Evolutionary conservation across 2,113 vertebrate species (phyloP).

Genomic region (Gambusia holbrooki): DNA sequence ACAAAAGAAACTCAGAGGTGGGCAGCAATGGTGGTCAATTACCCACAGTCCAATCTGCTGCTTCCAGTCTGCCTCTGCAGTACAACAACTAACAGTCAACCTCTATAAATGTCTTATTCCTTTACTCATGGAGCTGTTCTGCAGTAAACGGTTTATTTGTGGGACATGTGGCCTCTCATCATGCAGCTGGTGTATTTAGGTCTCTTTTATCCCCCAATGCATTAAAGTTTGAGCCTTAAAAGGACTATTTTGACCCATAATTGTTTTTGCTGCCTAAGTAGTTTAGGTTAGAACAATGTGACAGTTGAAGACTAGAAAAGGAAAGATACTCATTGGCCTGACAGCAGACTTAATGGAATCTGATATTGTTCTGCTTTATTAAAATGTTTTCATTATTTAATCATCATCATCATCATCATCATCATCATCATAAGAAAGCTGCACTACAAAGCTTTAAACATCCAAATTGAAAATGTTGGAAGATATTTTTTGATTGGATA

Average conservation of each 20-base stretch:
- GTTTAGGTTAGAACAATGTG: conserved; percentile 1
- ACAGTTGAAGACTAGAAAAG: not conserved
- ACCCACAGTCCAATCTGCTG: conserved; percentile 34
- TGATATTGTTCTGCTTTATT: too few species aligned
- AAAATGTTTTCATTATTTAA: not conserved
- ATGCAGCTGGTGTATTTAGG: conserved; percentile 21
- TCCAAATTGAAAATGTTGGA: not conserved
- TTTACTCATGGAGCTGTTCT: conserved; percentile 42
- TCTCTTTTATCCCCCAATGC: conserved; percentile 39
- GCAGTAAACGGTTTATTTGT: conserved; percentile 54
- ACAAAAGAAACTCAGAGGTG: conserved; percentile 40
- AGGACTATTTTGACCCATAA: conserved; percentile 34
- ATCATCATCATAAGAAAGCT: not conserved
- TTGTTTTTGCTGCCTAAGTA: conserved; percentile 5
- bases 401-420: not conserved
- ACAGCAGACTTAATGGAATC: not conserved
- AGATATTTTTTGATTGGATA: not conserved
- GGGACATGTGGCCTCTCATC: conserved; percentile 51
- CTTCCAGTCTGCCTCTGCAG: conserved; percentile 37
- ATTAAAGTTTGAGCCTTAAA: conserved; percentile 47
- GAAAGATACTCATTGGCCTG: not conserved
- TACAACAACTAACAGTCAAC: conserved; percentile 39
- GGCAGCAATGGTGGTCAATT: conserved; percentile 51
- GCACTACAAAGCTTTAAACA: not conserved
- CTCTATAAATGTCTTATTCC: conserved; percentile 50